Evolutionary conservation across 2,113 vertebrate species (phyloP).

Genomic region (Lophochroa leadbeateri): DNA sequence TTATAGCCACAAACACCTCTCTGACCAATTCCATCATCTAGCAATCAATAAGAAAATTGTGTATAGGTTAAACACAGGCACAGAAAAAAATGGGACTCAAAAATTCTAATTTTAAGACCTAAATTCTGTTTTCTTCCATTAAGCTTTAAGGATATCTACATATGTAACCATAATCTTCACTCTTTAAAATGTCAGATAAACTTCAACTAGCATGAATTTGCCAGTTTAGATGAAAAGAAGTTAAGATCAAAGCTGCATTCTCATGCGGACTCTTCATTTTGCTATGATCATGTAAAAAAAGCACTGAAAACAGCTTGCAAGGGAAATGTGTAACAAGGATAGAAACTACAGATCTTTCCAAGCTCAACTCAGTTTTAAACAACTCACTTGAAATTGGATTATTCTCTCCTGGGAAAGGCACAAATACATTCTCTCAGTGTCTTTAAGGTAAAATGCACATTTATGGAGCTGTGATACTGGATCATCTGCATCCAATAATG

Average conservation of each 20-base stretch:
- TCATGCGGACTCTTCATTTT: not conserved
- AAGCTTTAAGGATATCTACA: not conserved
- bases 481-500: constrained; percentile 95
- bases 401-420: constrained; percentile 99
- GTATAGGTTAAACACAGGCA: not conserved
- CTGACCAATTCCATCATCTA: not conserved
- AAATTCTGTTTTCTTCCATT: not conserved
- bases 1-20: not conserved
- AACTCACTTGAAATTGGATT: constrained; percentile 98
- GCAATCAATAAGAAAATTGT: not conserved
- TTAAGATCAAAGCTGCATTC: not conserved
- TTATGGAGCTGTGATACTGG: constrained; percentile 99
- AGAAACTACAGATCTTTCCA: not conserved
- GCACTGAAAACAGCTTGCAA: not conserved
- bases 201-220: not conserved
- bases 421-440: constrained; percentile 99
- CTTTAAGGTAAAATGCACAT: constrained; percentile 99
- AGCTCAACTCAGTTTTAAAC: not conserved
- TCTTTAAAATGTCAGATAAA: not conserved
- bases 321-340: not conserved
- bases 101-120: not conserved
- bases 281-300: not conserved
- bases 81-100: not conserved
- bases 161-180: not conserved
- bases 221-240: not conserved